Percentiles rank a stretch among this genome's conserved stretches.
These are phyloP conservation scores for Bursaphelenchus mucronatus DNA, from an alignment of 1,140 invertebrate genomes.

Conservation along the genomic window DNA sequence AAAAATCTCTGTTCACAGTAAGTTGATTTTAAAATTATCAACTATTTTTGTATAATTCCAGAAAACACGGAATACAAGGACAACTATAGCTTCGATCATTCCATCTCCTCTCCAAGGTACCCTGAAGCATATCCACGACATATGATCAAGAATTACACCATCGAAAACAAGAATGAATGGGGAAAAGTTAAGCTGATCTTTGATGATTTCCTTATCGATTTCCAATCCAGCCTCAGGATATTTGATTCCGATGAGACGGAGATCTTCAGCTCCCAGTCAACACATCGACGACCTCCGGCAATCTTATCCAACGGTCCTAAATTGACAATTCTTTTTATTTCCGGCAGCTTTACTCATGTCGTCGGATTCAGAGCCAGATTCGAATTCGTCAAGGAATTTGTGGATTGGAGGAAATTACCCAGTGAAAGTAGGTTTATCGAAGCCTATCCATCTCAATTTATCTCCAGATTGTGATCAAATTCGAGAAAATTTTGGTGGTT, in stretches of 20 bases:
- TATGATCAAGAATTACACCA: conserved; percentile 39
- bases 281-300: conserved; percentile 44
- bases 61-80: conserved; percentile 11
- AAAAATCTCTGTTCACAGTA: conserved; percentile 30
- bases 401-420: too few species aligned
- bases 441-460: neutral
- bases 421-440: too few species aligned
- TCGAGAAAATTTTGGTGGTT: conserved; percentile 41
- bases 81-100: conserved; percentile 32
- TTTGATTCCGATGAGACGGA: conserved; percentile 40
- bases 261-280: conserved; percentile 38
- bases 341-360: conserved; percentile 43
- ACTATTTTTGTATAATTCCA: conserved; percentile 3
- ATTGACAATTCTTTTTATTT: conserved; percentile 33
- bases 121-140: conserved; percentile 37
- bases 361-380: conserved; percentile 46
- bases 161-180: conserved; percentile 30
- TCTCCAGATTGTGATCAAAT: conserved; percentile 50
- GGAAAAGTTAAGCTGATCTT: conserved; percentile 39
- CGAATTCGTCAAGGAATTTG: conserved; percentile 36
- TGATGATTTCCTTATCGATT: conserved; percentile 46
- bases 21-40: conserved; percentile 3
- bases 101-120: conserved; percentile 39
- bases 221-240: conserved; percentile 41
- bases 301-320: conserved; percentile 28